Percentiles rank a stretch among this genome's conserved stretches.
These are phyloP conservation scores for Steatornis caripensis DNA, from an alignment of 2,113 vertebrate species.

Conservation along the genomic window DNA sequence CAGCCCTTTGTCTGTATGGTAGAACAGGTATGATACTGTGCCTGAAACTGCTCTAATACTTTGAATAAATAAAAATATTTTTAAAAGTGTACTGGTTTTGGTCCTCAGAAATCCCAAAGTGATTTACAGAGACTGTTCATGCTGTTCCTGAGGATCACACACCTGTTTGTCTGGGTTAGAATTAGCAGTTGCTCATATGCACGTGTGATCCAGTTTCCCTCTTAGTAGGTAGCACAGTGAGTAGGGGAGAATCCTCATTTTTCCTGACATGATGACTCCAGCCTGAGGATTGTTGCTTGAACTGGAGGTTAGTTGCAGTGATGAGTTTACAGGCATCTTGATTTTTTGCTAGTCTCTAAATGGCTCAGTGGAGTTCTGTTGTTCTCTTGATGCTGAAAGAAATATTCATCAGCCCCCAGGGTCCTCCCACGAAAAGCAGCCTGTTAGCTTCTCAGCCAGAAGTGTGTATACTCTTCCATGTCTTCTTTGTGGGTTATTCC, in stretches of 20 bases:
- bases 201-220: background rate
- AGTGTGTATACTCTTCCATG: background rate
- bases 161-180: background rate
- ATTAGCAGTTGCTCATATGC: background rate
- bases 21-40: background rate
- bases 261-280: background rate
- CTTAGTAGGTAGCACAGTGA: background rate
- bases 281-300: background rate
- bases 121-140: background rate
- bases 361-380: background rate
- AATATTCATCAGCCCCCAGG: background rate
- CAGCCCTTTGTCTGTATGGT: background rate
- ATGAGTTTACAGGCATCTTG: background rate
- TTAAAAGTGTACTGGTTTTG: background rate
- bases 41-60: background rate
- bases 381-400: background rate
- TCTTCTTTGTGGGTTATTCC: background rate
- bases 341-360: background rate
- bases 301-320: background rate
- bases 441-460: background rate
- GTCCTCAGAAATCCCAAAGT: background rate
- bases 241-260: background rate
- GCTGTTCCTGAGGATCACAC: background rate
- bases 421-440: background rate
- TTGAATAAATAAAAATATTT: background rate